Base-by-base conservation (phyloP, 37 sponge, comb jelly and placozoan genomes). In the Beroe forskalii region DNA sequence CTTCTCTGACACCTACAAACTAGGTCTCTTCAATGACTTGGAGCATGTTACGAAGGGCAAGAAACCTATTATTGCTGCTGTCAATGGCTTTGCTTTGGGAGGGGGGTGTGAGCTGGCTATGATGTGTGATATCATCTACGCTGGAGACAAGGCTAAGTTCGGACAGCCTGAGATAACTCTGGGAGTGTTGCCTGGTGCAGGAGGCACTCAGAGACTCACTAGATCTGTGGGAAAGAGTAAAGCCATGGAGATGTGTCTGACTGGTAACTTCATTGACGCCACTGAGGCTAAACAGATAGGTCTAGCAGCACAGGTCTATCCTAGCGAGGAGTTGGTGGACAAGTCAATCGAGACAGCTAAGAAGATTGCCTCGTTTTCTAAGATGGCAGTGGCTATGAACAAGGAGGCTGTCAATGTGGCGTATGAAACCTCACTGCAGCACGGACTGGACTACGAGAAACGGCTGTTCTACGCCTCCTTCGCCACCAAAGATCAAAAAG, bases 81-180 rank as follows among this genome's bases (percentile, higher is more conserved):
- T 98, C 35, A 98, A 98, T 92, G 99, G 99, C 0, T 94, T 89
- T 86, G 99, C 99, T 0, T 90, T 98, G 72, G 99, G 99, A 25
- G 99, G 99, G 38, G 99, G 99, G 1, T 98, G 99, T 91, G 99
- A 98, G 91, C 48, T 98, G 38, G 99, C 99, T 17, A 98, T 98
- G 99, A 95, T 96, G 95, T 98, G 99, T 93, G 99, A 98, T 89
- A 93, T 98, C 69, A 94, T 98, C 48, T 96, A 96, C 41, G 99
- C 99, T 44, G 97, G 97, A 9, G 96, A 95, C 28, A 96, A 96
- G 92, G 99, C 99, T 0, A 90, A 80, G 75, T 96, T 98, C 92
- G 99, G 99, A 2, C 99, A 98, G 89, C 99, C 99, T 0, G 99
- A 98, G 90, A 98, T 98, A 38, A 90, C 67, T 35, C 93, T 98